Evolutionary conservation across 1,140 invertebrate genomes (phyloP).

Genomic region (Diuraphis noxia): DNA sequence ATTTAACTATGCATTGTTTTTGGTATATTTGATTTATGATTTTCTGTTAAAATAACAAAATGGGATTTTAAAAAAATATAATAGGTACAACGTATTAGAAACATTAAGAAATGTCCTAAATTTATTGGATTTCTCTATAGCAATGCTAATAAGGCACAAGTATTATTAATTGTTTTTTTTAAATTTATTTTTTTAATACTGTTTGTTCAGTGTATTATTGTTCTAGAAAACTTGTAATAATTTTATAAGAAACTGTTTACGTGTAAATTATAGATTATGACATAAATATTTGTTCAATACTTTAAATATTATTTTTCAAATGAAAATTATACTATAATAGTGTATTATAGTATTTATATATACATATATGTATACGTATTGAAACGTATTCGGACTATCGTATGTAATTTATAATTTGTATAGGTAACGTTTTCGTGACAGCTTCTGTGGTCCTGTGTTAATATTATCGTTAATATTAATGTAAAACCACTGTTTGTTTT

Average conservation of each 20-base stretch:
- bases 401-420: background rate
- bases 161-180: too few relatives aligned
- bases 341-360: too few relatives aligned
- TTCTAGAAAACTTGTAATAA: background rate
- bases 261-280: background rate
- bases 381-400: background rate
- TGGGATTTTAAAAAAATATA: background rate
- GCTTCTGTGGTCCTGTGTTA: background rate
- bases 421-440: background rate
- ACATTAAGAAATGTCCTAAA: too few relatives aligned
- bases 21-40: background rate
- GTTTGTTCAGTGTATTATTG: background rate
- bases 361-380: too few relatives aligned
- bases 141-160: background rate
- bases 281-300: background rate
- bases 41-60: background rate
- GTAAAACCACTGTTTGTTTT: background rate
- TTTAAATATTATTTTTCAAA: background rate
- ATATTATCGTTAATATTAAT: constrained; percentile 2
- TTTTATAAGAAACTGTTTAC: background rate
- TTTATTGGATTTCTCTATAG: background rate
- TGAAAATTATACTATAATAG: background rate
- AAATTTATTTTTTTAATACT: too few relatives aligned
- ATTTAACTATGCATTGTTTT: background rate
- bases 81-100: background rate